Conservation (phyloP, 2,888 invertebrate genomes). For the Acanthosepion lycidas region DNA sequence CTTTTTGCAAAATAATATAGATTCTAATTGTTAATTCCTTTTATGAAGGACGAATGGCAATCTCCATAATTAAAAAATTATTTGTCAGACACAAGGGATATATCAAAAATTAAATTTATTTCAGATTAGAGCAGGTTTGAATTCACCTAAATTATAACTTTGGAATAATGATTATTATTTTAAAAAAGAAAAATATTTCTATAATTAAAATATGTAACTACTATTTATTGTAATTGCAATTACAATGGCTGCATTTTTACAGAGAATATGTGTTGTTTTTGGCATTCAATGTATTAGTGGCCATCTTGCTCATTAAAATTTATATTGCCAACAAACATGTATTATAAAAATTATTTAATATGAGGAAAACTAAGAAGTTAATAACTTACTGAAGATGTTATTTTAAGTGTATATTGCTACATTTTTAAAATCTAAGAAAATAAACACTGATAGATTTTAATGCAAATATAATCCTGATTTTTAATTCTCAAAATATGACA, state of each 20-base stretch:
- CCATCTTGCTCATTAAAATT: constrained; percentile 33
- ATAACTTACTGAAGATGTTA: neutral
- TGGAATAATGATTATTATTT: no score
- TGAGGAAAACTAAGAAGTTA: neutral
- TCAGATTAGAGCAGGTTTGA: neutral
- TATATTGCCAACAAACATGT: neutral
- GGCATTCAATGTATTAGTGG: neutral
- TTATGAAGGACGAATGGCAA: neutral
- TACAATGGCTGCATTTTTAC: neutral
- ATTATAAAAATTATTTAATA: neutral
- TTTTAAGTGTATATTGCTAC: neutral
- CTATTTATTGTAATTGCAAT: no score
- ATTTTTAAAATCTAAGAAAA: neutral
- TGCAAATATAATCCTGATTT: neutral
- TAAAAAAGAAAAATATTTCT: no score
- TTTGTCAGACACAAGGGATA: neutral
- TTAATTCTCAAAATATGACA: no score
- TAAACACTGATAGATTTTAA: neutral
- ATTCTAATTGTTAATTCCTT: neutral
- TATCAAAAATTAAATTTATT: neutral
- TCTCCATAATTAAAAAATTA: neutral
- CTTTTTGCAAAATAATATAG: neutral
- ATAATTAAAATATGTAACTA: no score
- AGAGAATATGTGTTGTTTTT: neutral
- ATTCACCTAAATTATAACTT: neutral